Evolutionary conservation across 2,113 vertebrate species (phyloP), one percentile per base, ranked within the genome.

Genomic region (Sylvilagus bachmani): DNA sequence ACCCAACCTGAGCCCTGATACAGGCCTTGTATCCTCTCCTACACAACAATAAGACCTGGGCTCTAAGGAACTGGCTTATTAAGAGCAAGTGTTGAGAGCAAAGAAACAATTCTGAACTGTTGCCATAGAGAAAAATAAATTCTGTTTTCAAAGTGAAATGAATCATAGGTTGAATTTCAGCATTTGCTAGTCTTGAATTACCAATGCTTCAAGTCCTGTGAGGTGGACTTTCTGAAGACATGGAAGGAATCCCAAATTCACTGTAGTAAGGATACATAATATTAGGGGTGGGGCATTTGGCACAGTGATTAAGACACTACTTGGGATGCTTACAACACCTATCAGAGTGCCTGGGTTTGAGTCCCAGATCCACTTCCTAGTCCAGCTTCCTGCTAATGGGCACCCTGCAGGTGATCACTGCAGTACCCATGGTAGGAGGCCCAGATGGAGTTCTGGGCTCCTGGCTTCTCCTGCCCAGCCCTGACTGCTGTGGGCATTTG

Each of bases 71-170:
- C n/a, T 55, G 49, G 36, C 85, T 87, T 38, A 71, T 44, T 82
- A 74, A 91, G 91, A 93, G 58, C 31, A 85, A 95, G 33, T 91
- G 80, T 84, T 13, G 66, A 80, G 33, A 96, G 75, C 70, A 74
- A 36, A 78, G 9, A 62, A 73, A 24, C 11, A 21, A 80, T 73
- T 36, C 29, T 88, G 25, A 62, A 58, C 36, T 62, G 36, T 1
- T 73, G 67, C 53, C 22, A 44, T 0, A 58, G 71, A 53, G 62
- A 93, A 83, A 78, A 95, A 70, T 27, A 49, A 71, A 74, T 53
- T 78, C 71, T 90, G 33, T 31, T 3, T 73, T 93, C 66, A 78
- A 82, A 61, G 16, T 81, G 38, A 87, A 94, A 49, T 51, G 70
- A 95, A 66, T 80, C 71, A 64, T 55, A 74, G 21, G 33, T 86